phyloP scores from a whole-genome alignment of 2,113 vertebrate species.

The Vireo altiloquus region DNA sequence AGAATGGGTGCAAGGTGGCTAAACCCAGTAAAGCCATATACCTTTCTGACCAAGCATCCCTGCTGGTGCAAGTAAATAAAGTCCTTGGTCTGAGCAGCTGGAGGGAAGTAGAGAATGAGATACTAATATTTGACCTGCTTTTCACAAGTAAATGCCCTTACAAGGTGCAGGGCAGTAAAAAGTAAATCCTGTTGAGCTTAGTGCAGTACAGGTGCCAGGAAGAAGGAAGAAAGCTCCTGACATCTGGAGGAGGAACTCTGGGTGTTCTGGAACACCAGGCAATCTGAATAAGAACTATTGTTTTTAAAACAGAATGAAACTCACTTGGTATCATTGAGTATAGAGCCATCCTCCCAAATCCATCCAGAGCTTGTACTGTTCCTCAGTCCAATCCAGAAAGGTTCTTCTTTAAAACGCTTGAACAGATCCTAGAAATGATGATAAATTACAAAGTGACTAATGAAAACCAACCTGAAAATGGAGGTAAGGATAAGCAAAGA shows the following conservation, averaged over 20 bases:
- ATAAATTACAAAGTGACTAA: neutral
- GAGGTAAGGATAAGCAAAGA: neutral
- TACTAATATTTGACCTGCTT: neutral
- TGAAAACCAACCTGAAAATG: neutral
- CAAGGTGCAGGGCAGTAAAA: neutral
- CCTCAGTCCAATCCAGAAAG: constrained; percentile 41
- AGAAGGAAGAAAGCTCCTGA: neutral
- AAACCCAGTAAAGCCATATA: neutral
- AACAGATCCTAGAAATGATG: constrained; percentile 33
- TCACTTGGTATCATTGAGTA: neutral
- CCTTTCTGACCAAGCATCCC: neutral
- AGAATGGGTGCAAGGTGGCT: neutral
- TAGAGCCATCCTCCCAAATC: constrained; percentile 42
- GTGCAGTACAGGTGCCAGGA: neutral
- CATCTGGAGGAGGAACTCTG: neutral
- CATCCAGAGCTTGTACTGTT: neutral
- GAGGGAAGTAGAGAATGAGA: neutral
- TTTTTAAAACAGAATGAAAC: constrained; percentile 8
- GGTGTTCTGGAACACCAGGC: neutral
- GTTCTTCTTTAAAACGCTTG: neutral
- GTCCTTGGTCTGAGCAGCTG: neutral
- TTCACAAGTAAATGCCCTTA: neutral
- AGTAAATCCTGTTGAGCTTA: neutral
- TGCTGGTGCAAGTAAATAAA: neutral
- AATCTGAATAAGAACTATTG: neutral